phyloP scores from a whole-genome alignment of 2,797 vertebrate genomes.

The Argyrosomus regius region DNA sequence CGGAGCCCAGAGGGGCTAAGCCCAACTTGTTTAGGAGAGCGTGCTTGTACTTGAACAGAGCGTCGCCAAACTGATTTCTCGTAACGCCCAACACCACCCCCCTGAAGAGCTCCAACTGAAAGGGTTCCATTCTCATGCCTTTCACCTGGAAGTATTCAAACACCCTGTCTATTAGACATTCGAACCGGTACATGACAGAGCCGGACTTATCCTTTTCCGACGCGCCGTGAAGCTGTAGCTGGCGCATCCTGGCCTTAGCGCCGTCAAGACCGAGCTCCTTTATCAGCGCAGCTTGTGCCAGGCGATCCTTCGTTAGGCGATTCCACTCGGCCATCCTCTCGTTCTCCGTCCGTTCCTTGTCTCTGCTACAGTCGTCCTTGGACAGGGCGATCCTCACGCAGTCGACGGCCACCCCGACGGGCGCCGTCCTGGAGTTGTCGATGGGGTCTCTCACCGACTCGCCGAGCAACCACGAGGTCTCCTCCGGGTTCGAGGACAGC shows the following conservation, averaged over 20 bases:
- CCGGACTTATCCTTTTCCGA: not conserved
- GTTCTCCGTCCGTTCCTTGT: not conserved
- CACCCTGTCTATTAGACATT: slow-evolving; percentile 5
- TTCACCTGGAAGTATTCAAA: slow-evolving; percentile 41
- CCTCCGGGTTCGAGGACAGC: too few relatives aligned
- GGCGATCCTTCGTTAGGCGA: not conserved
- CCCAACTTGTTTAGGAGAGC: not conserved
- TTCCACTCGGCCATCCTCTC: not conserved
- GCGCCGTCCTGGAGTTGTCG: too few relatives aligned
- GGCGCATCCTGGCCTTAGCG: not conserved
- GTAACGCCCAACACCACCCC: slow-evolving; percentile 32
- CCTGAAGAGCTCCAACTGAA: slow-evolving; percentile 33
- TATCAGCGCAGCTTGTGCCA: slow-evolving; percentile 10
- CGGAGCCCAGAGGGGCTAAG: slow-evolving; percentile 13
- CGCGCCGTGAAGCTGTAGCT: not conserved
- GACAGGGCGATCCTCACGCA: too few relatives aligned
- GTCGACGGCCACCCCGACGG: too few relatives aligned
- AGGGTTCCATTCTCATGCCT: slow-evolving; percentile 35
- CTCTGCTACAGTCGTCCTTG: too few relatives aligned
- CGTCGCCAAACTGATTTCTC: slow-evolving; percentile 5
- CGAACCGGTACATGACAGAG: slow-evolving; percentile 16
- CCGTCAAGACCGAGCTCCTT: not conserved
- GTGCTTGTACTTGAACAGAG: slow-evolving; percentile 37
- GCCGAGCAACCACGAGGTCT: too few relatives aligned
- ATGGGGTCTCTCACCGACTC: too few relatives aligned